Evolutionary conservation across 2,113 vertebrate genomes (phyloP).

Genomic region (Symphodus melops): DNA sequence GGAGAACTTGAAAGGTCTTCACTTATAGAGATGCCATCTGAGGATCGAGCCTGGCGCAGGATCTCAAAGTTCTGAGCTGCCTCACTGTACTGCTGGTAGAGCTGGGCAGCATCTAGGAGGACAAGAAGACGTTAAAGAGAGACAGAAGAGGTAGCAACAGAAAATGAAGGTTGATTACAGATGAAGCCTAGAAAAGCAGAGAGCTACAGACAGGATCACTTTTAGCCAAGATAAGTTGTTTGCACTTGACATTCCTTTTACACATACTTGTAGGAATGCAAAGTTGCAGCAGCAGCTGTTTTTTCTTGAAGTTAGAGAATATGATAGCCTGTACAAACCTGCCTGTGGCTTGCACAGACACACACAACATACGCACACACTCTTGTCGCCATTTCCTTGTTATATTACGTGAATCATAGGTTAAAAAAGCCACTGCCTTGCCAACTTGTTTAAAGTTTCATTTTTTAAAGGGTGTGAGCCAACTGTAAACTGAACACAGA

Average conservation of each 20-base stretch:
- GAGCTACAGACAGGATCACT: slow-evolving; percentile 22
- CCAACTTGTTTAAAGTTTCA: slow-evolving; percentile 2
- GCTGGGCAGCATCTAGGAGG: slow-evolving; percentile 85
- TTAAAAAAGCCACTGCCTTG: slow-evolving; percentile 5
- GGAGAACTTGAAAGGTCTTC: slow-evolving; percentile 67
- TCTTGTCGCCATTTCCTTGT: slow-evolving; percentile 19
- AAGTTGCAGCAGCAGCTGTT: slow-evolving; percentile 67
- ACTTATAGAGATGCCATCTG: slow-evolving; percentile 73
- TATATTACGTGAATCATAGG: slow-evolving; percentile 26
- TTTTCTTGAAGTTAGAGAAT: slow-evolving; percentile 40
- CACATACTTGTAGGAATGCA: slow-evolving; percentile 64
- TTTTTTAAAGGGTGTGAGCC: background rate
- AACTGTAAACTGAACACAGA: background rate
- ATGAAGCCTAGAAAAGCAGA: slow-evolving; percentile 34
- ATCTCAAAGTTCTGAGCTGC: slow-evolving; percentile 92
- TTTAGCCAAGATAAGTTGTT: slow-evolving; percentile 45
- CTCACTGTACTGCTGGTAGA: slow-evolving; percentile 97
- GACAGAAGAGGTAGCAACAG: background rate
- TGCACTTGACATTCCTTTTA: slow-evolving; percentile 60
- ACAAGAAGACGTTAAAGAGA: background rate
- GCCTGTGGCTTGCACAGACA: slow-evolving; percentile 58
- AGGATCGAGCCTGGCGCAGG: slow-evolving; percentile 87
- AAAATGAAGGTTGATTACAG: slow-evolving; percentile 10
- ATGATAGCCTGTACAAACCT: slow-evolving; percentile 77
- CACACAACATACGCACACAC: slow-evolving; percentile 11